phyloP scores from a whole-genome alignment of 2,113 vertebrate genomes.

The Bucco capensis region DNA sequence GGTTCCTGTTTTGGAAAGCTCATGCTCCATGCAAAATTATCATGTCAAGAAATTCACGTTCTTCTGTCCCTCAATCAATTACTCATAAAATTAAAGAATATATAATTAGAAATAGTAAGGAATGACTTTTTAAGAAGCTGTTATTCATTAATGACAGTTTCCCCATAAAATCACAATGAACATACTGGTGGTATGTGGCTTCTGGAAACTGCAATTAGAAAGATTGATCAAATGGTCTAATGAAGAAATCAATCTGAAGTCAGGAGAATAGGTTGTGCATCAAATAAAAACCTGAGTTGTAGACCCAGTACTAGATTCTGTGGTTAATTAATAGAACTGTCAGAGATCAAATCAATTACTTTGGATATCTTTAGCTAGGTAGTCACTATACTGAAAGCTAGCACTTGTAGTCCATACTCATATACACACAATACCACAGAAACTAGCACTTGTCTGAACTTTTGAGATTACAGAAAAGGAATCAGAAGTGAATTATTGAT shows the following conservation, averaged over 20 bases:
- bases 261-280: neutral
- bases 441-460: neutral
- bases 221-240: neutral
- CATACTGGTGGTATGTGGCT: neutral
- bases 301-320: neutral
- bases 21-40: neutral
- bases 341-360: neutral
- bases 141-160: neutral
- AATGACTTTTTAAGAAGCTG: neutral
- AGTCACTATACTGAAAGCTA: neutral
- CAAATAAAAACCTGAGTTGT: neutral
- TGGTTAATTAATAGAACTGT: neutral
- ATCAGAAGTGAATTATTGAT: neutral
- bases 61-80: neutral
- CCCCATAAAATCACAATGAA: neutral
- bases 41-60: neutral
- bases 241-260: neutral
- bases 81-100: neutral
- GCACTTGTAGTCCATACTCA: neutral
- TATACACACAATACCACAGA: neutral
- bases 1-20: neutral
- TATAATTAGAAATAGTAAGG: neutral
- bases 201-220: constrained; percentile 15
- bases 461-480: neutral
- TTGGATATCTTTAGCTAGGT: neutral